Base-by-base conservation (phyloP, 2,797 vertebrate species). In the Cirrhinus mrigala region DNA sequence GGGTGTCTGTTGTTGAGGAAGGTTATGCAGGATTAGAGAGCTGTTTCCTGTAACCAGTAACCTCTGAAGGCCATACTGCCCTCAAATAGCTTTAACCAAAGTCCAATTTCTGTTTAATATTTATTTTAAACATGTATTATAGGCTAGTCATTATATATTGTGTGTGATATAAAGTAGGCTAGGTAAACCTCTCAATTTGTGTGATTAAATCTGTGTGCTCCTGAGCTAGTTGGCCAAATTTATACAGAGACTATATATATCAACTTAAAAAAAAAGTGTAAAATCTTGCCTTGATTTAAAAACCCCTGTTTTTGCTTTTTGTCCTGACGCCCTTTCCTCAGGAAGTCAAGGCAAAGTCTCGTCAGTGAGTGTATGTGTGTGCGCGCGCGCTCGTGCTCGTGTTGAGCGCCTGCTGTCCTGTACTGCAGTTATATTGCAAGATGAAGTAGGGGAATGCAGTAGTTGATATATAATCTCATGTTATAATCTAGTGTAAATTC, bases 321-420 rank as follows among this genome's bases (percentile, higher is more conserved):
- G 85, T 82, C 86, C 87, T 62, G 68, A 66, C 60, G 90, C 89
- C 92, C 88, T 92, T 93, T 91, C 91, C 90, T 89, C 89, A 87
- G 89, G 90, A 91, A 92, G 87, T 76, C 78, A 71, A 52, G 33
- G 60, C 64, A 56, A 44, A 81, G 69, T 50, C 73, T 82, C 52
- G 79, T 62, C 52, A 15, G 14, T 10, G 77, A 24, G 10, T 27
- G 79, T 27, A 11, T 50, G 79, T 50, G 79, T 40, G 29, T 60
- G 69, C 40, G 62, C 29, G 56, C 64, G 52, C 64, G 71, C 69
- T 33, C 24, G 60, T 3, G 46, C 12, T 52, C 20, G 58, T 76
- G 68, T 44, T 24, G 54, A 46, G 37, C 33, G 18, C 48, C 80
- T 66, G 44, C 56, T 70, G 40, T 50, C 14, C 14, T 56, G 40